These are phyloP conservation scores for Elaphurus davidianus DNA, from an alignment of 2,113 vertebrate species.

Conservation along the genomic window DNA sequence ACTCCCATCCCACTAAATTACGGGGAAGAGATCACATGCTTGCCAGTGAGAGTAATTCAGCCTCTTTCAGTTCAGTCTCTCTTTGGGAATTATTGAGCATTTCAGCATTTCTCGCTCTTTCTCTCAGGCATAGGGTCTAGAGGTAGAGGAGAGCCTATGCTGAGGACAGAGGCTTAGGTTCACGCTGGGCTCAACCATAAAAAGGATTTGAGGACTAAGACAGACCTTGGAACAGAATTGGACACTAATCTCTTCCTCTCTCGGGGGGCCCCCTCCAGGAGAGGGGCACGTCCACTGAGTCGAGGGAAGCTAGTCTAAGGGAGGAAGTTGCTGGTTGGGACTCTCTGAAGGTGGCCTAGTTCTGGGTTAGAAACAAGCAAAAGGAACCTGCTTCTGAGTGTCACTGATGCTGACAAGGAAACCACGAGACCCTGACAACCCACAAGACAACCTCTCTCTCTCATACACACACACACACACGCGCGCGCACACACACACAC, in stretches of 20 bases:
- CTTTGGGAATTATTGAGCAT: not conserved
- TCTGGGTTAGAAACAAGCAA: not conserved
- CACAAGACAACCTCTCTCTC: not conserved
- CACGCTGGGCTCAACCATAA: not conserved
- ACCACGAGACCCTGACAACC: not conserved
- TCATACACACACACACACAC: not conserved
- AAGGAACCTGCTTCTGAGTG: not conserved
- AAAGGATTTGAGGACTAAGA: not conserved
- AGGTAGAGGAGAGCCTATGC: not conserved
- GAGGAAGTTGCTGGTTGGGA: not conserved
- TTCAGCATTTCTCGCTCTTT: not conserved
- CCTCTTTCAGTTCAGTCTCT: not conserved
- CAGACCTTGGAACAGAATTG: not conserved
- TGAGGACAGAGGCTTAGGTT: not conserved
- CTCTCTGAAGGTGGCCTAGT: not conserved
- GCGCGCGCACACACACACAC: not conserved
- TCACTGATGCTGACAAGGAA: not conserved
- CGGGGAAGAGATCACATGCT: not conserved
- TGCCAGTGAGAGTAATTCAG: not conserved
- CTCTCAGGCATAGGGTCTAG: not conserved
- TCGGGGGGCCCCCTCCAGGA: too few relatives aligned
- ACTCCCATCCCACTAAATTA: not conserved
- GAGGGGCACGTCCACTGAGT: not conserved
- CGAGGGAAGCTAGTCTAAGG: not conserved
- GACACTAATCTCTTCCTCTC: not conserved